phyloP scores from a whole-genome alignment of 2,113 vertebrate species.

The Coregonus clupeaformis region DNA sequence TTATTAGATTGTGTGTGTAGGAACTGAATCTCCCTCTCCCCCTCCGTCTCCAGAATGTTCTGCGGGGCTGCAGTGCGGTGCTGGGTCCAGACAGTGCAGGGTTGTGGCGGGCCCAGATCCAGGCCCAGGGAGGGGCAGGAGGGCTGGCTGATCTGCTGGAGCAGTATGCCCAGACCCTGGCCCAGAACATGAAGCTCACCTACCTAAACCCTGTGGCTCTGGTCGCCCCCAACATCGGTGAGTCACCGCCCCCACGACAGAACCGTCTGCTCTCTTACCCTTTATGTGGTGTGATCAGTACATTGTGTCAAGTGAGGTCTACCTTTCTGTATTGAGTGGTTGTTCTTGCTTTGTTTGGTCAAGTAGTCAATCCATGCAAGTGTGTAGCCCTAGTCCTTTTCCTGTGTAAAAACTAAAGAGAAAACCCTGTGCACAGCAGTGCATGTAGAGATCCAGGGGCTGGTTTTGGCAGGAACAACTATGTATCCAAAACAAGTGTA shows the following conservation, averaged over 20 bases:
- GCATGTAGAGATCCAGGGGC: too few species aligned
- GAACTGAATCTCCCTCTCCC: neutral
- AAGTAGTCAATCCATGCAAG: slow-evolving; percentile 29
- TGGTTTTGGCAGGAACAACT: too few species aligned
- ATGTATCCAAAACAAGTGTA: too few species aligned
- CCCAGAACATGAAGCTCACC: slow-evolving; percentile 96
- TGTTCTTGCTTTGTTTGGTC: slow-evolving; percentile 23
- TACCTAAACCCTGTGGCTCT: slow-evolving; percentile 95
- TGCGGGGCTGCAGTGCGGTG: slow-evolving; percentile 85
- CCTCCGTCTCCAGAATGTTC: slow-evolving; percentile 79
- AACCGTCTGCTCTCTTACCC: neutral
- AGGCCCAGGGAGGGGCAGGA: slow-evolving; percentile 75
- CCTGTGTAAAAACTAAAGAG: neutral
- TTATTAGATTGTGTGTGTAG: neutral
- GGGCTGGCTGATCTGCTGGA: slow-evolving; percentile 85
- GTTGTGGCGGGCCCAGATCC: slow-evolving; percentile 84
- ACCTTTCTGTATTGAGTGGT: slow-evolving; percentile 19
- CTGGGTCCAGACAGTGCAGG: slow-evolving; percentile 79
- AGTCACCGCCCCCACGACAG: slow-evolving; percentile 40
- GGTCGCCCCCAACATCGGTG: slow-evolving; percentile 94
- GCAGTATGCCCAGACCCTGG: slow-evolving; percentile 86
- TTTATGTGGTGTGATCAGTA: neutral
- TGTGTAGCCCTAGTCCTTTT: neutral
- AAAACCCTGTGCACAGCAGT: too few species aligned
- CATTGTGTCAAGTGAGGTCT: neutral